Evolutionary conservation across 1,140 invertebrate genomes (phyloP), one percentile per base, ranked within the genome.

Genomic region (Drosophila obscura): DNA sequence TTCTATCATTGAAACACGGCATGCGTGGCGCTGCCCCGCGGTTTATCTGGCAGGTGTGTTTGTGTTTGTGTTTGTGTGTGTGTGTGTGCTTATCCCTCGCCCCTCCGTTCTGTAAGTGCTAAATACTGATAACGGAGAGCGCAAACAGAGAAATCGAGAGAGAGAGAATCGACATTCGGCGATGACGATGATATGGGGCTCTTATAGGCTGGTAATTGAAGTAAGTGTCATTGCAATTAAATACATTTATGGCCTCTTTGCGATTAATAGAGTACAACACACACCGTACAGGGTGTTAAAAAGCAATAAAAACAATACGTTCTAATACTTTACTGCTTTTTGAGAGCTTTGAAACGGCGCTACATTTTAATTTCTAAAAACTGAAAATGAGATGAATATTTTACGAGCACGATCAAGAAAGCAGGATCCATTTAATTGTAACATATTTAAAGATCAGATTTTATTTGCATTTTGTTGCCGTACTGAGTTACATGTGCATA

Each of bases 201-300:
- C 81, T 87, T 85, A 87, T 85, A 82, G 69, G 13, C 5, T 26
- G 31, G 50, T 24, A 44, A 76, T 73, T 62, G 74, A 88, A 72
- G 82, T 85, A 87, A 85, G 82, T 85, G 65, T 64, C 60, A 51
- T 67, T 71, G 35, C 35, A 39, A 39, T 71, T 48, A 35, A 76
- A 75, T 61, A 62, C 65, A 66, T 77, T 84, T 69, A 85, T 67
- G 49, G 64, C 35, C 45, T 19, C 44, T 55, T 77, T 50, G 22
- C 59, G 80, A 77, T 84, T 73, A 75, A 62, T 5, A 35, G 26
- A 45, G 53, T 6, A 8, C 43, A 53, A 35, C 56, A 60, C 26
- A 19, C 15, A 13, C 22, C 2, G 39, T 1, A 8, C 1, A 56
- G 24, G 44, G 45, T 41, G 45, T 50, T 56, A 43, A 66, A 44